These are phyloP conservation scores for Tamias sibiricus DNA, from an alignment of 2,113 vertebrate genomes.

Conservation along the genomic window DNA sequence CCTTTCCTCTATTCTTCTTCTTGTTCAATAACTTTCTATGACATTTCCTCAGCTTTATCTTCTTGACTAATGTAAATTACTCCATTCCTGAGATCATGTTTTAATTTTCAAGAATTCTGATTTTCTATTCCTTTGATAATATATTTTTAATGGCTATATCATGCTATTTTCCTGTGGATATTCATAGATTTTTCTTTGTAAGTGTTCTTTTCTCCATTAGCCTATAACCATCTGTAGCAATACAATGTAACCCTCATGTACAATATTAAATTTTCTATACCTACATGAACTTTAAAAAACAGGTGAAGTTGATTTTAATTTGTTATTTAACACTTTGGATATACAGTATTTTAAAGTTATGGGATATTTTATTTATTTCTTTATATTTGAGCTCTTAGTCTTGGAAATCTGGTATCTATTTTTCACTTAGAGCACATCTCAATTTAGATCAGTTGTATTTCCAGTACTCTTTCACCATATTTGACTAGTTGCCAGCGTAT, in stretches of 20 bases:
- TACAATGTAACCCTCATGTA: background rate
- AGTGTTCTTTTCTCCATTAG: background rate
- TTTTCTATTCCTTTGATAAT: background rate
- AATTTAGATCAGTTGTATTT: background rate
- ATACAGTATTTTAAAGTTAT: background rate
- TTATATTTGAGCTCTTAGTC: background rate
- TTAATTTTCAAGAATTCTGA: background rate
- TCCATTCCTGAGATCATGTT: constrained; percentile 1
- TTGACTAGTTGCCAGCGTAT: background rate
- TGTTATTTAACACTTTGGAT: constrained; percentile 9
- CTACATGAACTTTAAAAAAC: background rate
- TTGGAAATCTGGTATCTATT: constrained; percentile 8
- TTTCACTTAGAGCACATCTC: background rate
- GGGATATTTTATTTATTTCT: background rate
- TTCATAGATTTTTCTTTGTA: background rate
- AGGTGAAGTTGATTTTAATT: constrained; percentile 33
- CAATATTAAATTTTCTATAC: background rate
- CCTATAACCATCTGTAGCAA: background rate
- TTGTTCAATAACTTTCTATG: constrained; percentile 12
- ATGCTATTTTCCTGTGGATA: background rate
- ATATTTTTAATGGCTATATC: background rate
- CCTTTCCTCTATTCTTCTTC: background rate
- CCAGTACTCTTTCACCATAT: background rate
- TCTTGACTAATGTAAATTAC: background rate
- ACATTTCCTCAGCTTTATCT: constrained; percentile 21